These are phyloP conservation scores for Lasioglossum albipes DNA, from an alignment of 1,140 invertebrate species.

Conservation along the genomic window DNA sequence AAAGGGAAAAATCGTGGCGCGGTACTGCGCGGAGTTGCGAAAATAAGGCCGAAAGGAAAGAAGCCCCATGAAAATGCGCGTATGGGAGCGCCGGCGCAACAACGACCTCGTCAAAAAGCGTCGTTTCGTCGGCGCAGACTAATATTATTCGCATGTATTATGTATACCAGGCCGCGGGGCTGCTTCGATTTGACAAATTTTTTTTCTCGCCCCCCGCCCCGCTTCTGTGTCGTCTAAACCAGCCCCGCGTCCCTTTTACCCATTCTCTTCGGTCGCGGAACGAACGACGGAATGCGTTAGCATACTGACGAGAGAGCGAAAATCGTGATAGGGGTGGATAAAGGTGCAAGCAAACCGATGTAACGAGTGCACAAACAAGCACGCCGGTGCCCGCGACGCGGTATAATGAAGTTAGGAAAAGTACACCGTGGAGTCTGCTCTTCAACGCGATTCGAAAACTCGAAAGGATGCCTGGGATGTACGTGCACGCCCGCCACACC, in stretches of 20 bases:
- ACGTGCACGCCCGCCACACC: background rate
- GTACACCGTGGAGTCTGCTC: constrained; percentile 47
- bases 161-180: constrained; percentile 46
- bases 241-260: background rate
- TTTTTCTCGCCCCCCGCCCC: background rate
- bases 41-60: constrained; percentile 1
- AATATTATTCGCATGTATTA: constrained; percentile 59
- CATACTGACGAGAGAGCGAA: constrained; percentile 58
- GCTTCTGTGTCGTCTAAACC: background rate
- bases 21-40: background rate
- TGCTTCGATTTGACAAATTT: constrained; percentile 53
- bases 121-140: constrained; percentile 47
- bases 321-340: constrained; percentile 21
- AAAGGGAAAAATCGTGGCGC: background rate
- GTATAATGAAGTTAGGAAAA: constrained; percentile 65
- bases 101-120: constrained; percentile 23
- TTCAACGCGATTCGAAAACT: constrained; percentile 33
- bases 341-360: constrained; percentile 48
- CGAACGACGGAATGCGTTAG: constrained; percentile 54
- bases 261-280: background rate
- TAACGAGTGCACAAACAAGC: constrained; percentile 62
- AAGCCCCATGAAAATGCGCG: constrained; percentile 7
- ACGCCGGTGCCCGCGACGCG: constrained; percentile 13
- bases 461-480: constrained; percentile 6
- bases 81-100: constrained; percentile 32